These are phyloP conservation scores for Erpetoichthys calabaricus DNA, from an alignment of 2,797 vertebrate species.

Conservation along the genomic window DNA sequence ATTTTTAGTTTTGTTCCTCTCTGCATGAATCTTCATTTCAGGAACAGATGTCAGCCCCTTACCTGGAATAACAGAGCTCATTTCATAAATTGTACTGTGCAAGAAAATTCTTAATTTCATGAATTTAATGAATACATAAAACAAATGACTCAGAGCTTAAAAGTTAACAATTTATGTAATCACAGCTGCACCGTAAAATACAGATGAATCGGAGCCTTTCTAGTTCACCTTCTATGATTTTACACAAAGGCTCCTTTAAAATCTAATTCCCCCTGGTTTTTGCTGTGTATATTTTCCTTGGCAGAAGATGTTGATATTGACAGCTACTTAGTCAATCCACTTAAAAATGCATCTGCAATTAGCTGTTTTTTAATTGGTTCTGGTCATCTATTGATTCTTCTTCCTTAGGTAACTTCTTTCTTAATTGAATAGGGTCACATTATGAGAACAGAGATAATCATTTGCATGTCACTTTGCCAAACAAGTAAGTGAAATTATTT, in stretches of 20 bases:
- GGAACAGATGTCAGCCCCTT: no score
- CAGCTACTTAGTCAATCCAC: slow-evolving; percentile 42
- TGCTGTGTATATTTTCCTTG: slow-evolving; percentile 29
- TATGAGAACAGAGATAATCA: slow-evolving; percentile 32
- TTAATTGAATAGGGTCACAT: slow-evolving; percentile 39
- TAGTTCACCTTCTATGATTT: slow-evolving; percentile 9
- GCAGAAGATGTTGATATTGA: slow-evolving; percentile 39
- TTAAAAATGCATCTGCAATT: slow-evolving; percentile 50
- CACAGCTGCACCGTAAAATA: no score
- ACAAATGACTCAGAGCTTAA: no score
- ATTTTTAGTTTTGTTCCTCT: no score
- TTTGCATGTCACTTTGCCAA: slow-evolving; percentile 20
- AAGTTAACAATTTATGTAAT: no score
- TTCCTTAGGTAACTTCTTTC: slow-evolving; percentile 29
- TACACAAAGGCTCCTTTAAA: slow-evolving; percentile 19
- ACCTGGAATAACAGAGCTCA: no score
- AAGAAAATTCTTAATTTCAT: no score
- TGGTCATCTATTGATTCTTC: slow-evolving; percentile 40
- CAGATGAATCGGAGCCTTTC: neutral
- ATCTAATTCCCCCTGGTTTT: slow-evolving; percentile 15
- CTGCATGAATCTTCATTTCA: no score
- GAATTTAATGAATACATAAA: no score
- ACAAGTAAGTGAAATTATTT: slow-evolving; percentile 25
- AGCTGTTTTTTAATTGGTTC: slow-evolving; percentile 47
- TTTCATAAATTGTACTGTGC: no score